Evolutionary conservation across 2,888 invertebrate species (phyloP).

Genomic region (Phytoseiulus persimilis): DNA sequence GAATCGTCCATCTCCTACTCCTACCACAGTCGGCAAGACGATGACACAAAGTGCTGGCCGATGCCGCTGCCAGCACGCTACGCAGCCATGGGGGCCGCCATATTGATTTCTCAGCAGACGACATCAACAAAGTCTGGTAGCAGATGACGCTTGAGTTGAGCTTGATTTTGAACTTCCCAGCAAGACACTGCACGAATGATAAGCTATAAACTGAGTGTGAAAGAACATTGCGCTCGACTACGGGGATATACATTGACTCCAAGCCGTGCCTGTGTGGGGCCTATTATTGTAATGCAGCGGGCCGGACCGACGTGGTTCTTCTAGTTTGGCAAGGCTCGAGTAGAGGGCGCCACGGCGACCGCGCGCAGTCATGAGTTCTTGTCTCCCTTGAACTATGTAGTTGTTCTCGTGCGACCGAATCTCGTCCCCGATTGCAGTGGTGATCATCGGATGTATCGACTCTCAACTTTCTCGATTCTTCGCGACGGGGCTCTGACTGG

Average conservation of each 20-base stretch:
- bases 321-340: not conserved
- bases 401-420: no score
- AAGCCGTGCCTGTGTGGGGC: no score
- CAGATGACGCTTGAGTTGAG: not conserved
- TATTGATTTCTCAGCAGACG: slow-evolving; percentile 23
- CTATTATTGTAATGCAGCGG: no score
- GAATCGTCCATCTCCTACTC: not conserved
- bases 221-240: not conserved
- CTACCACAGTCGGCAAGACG: not conserved
- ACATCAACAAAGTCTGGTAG: not conserved
- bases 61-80: not conserved
- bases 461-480: no score
- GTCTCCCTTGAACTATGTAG: not conserved
- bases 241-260: no score
- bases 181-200: not conserved
- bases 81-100: not conserved
- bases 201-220: not conserved
- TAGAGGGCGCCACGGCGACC: not conserved
- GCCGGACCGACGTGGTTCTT: not conserved
- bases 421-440: no score
- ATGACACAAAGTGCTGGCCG: not conserved
- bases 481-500: no score
- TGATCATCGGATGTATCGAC: no score
- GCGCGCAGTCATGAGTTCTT: not conserved
- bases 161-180: not conserved